Evolutionary conservation across 2,888 invertebrate species (phyloP).

Genomic region (Cerastis leucographa): DNA sequence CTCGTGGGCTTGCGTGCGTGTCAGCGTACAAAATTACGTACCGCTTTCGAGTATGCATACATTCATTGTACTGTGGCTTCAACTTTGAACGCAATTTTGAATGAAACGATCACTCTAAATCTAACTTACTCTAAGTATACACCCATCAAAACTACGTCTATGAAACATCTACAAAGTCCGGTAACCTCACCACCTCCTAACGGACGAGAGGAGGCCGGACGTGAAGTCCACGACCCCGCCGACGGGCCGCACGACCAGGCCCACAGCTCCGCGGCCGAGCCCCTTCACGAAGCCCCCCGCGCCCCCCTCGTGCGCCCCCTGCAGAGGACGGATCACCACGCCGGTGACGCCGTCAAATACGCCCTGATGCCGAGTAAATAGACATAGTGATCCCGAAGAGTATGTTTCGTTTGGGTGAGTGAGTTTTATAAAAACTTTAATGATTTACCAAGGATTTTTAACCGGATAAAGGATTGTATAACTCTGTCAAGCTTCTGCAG

Average conservation of each 20-base stretch:
- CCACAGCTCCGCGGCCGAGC: slow-evolving; percentile 80
- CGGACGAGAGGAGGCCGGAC: slow-evolving; percentile 79
- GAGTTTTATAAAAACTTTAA: background rate
- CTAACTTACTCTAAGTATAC: background rate
- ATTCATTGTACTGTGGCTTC: background rate
- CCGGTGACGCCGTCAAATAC: slow-evolving; percentile 83
- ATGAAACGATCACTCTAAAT: background rate
- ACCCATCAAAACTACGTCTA: slow-evolving; percentile 3
- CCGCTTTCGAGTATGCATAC: background rate
- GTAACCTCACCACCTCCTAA: slow-evolving; percentile 80
- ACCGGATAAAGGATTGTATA: too few species aligned
- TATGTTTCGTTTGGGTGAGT: background rate
- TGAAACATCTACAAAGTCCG: slow-evolving; percentile 51
- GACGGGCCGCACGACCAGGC: slow-evolving; percentile 81
- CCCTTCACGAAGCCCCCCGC: slow-evolving; percentile 81
- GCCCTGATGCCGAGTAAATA: slow-evolving; percentile 72
- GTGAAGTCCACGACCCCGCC: slow-evolving; percentile 85
- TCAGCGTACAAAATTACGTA: background rate
- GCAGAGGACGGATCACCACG: slow-evolving; percentile 77
- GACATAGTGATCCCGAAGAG: slow-evolving; percentile 1
- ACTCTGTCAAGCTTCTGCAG: too few species aligned
- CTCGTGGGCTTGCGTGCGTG: background rate
- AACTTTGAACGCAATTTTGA: background rate
- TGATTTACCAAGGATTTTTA: background rate
- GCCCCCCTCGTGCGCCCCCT: slow-evolving; percentile 79